Evolutionary conservation across 2,797 vertebrate genomes (phyloP).

Genomic region (Alectoris magna): DNA sequence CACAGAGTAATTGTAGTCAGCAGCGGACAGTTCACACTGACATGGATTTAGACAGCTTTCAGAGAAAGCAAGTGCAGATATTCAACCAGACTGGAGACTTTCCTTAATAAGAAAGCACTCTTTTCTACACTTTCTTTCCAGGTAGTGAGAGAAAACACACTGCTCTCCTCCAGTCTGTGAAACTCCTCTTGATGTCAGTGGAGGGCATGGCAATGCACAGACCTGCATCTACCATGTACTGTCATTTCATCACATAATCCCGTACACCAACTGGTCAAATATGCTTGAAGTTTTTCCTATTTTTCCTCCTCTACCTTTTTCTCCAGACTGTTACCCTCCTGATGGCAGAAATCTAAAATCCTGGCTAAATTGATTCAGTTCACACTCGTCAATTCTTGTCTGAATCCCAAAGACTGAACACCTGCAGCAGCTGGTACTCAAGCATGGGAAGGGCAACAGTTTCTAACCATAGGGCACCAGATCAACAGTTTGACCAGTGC

Average conservation of each 20-base stretch:
- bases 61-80: neutral
- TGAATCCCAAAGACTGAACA: neutral
- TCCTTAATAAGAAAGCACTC: neutral
- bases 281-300: fast-evolving
- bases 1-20: neutral
- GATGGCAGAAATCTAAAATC: neutral
- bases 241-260: neutral
- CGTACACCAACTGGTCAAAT: neutral
- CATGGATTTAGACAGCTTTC: neutral
- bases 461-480: neutral
- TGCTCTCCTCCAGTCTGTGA: neutral
- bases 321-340: neutral
- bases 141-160: neutral
- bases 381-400: neutral
- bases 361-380: neutral
- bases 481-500: neutral
- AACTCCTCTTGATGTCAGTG: neutral
- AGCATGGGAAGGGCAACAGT: neutral
- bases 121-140: neutral
- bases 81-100: neutral
- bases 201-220: neutral
- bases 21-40: fast-evolving
- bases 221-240: neutral
- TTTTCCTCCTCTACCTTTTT: neutral
- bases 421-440: neutral